Conservation (phyloP, 2,797 vertebrate species). For the Hydrolagus colliei region DNA sequence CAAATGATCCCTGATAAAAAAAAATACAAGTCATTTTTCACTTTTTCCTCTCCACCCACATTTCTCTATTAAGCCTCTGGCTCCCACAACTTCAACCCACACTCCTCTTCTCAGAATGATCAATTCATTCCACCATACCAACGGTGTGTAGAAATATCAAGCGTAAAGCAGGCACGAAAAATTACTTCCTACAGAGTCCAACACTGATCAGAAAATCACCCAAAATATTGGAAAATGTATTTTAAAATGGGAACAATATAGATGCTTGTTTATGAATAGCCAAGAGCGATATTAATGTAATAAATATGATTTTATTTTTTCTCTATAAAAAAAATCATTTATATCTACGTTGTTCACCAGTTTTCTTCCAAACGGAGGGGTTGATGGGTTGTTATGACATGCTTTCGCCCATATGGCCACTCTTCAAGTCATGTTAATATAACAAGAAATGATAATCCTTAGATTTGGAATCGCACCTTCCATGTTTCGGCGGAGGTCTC, state of each 20-base stretch:
- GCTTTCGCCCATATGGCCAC: too few relatives aligned
- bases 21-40: conserved; percentile 11
- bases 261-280: not conserved
- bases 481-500: too few relatives aligned
- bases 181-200: conserved; percentile 1
- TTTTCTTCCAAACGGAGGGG: too few relatives aligned
- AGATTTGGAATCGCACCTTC: too few relatives aligned
- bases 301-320: not conserved
- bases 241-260: conserved; percentile 8
- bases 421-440: too few relatives aligned
- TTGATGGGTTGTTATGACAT: too few relatives aligned
- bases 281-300: not conserved
- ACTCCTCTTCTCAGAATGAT: conserved; percentile 26
- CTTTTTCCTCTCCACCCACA: conserved; percentile 3
- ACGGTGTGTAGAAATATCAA: not conserved
- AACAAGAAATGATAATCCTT: too few relatives aligned
- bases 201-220: not conserved
- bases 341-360: too few relatives aligned
- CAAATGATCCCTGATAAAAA: conserved; percentile 7
- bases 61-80: conserved; percentile 15
- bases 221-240: not conserved
- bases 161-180: not conserved
- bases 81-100: conserved; percentile 26
- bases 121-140: conserved; percentile 16
- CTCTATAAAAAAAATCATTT: too few relatives aligned